phyloP scores from a whole-genome alignment of 2,888 invertebrate species.

The Heliconius aoede region DNA sequence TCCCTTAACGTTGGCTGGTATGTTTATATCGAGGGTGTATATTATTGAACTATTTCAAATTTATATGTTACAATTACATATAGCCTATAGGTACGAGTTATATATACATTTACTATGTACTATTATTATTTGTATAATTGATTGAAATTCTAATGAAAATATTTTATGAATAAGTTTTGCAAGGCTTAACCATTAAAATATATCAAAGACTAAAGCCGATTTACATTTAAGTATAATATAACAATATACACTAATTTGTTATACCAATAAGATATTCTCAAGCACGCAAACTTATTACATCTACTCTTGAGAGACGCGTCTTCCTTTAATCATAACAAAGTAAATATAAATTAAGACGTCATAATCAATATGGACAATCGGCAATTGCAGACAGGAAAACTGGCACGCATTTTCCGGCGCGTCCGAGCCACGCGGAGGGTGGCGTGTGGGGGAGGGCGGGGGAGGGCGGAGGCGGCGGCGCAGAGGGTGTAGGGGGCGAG shows the following conservation, averaged over 20 bases:
- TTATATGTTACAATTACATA: too few relatives aligned
- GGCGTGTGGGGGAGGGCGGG: constrained; percentile 55
- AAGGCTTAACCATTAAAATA: too few relatives aligned
- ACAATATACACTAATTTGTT: too few relatives aligned
- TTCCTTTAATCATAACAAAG: constrained; percentile 41
- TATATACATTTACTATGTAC: too few relatives aligned
- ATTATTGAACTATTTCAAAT: neutral
- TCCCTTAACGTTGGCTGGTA: neutral
- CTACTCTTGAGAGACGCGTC: constrained; percentile 2
- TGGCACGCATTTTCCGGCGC: constrained; percentile 76
- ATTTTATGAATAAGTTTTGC: too few relatives aligned
- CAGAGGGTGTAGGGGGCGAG: constrained; percentile 48
- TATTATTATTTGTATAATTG: too few relatives aligned
- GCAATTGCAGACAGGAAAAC: constrained; percentile 75
- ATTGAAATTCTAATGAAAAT: too few relatives aligned
- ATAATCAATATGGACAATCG: constrained; percentile 65
- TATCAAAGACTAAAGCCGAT: too few relatives aligned
- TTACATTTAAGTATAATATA: too few relatives aligned
- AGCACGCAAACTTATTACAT: too few relatives aligned
- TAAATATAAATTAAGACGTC: constrained; percentile 53
- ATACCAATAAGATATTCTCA: too few relatives aligned
- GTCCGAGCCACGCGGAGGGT: constrained; percentile 60
- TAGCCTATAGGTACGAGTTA: too few relatives aligned
- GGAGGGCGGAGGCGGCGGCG: constrained; percentile 52
- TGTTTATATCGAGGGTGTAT: neutral